A percentile compares a stretch with the other conserved stretches of the same genome.
phyloP scores from a whole-genome alignment of 2,888 invertebrate genomes.

The Tipula confusa region DNA sequence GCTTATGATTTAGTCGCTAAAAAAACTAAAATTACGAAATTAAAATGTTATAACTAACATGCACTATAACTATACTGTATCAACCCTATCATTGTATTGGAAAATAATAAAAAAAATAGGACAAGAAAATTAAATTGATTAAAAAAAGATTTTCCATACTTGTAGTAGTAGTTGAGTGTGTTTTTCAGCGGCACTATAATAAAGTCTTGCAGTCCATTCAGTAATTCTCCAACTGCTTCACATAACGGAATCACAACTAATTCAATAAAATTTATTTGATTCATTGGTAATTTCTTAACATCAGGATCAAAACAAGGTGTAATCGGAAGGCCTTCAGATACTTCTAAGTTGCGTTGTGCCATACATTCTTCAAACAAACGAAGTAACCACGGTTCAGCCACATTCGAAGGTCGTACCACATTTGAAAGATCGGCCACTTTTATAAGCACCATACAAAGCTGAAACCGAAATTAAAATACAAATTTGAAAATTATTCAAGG shows the following conservation, averaged over 20 bases:
- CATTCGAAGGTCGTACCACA: constrained; percentile 76
- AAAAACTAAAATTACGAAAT: neutral
- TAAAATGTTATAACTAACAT: too few species aligned
- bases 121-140: too few species aligned
- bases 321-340: constrained; percentile 74
- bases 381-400: constrained; percentile 79
- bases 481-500: neutral
- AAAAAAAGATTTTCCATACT: constrained; percentile 39
- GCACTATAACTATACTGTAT: too few species aligned
- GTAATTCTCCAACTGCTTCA: constrained; percentile 69
- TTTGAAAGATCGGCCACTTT: constrained; percentile 82
- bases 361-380: constrained; percentile 66
- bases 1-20: constrained; percentile 49
- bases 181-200: constrained; percentile 50
- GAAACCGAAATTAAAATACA: constrained; percentile 33
- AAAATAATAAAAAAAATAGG: too few species aligned
- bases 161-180: constrained; percentile 50
- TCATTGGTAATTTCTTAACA: constrained; percentile 77
- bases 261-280: constrained; percentile 79
- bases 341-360: constrained; percentile 75
- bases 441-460: constrained; percentile 75
- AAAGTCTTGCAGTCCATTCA: constrained; percentile 64
- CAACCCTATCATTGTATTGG: too few species aligned
- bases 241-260: constrained; percentile 74
- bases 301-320: constrained; percentile 85